A percentile compares a stretch with the other conserved stretches of the same genome.
Conservation (phyloP, 2,113 vertebrate species). For the Carassius gibelio region DNA sequence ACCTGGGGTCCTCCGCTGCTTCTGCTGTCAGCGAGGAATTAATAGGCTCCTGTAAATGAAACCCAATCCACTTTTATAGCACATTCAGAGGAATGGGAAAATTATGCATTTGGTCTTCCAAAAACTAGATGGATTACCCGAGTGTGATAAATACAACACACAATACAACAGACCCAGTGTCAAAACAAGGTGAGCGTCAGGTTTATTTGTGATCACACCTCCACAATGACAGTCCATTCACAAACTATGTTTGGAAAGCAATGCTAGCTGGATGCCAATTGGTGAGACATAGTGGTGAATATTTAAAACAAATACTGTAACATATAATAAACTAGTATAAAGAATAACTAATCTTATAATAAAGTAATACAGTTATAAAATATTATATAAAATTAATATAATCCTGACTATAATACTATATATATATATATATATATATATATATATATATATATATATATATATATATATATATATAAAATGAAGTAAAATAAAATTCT, state of each 20-base stretch:
- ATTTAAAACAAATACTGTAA: too few relatives aligned
- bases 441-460: too few relatives aligned
- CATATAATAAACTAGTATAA: too few relatives aligned
- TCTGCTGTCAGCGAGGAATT: constrained; percentile 66
- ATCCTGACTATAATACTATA: too few relatives aligned
- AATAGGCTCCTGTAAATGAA: constrained; percentile 67
- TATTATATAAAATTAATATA: too few relatives aligned
- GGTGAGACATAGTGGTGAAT: too few relatives aligned
- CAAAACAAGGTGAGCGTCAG: constrained; percentile 8
- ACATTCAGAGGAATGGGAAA: constrained; percentile 12
- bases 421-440: too few relatives aligned
- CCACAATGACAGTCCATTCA: background rate
- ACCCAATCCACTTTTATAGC: constrained; percentile 62
- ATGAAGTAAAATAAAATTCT: too few relatives aligned
- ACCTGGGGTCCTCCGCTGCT: constrained; percentile 66
- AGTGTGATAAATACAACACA: constrained; percentile 22
- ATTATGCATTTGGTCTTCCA: constrained; percentile 28
- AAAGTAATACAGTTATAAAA: too few relatives aligned
- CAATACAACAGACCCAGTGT: background rate
- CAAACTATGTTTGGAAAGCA: background rate
- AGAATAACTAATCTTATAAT: too few relatives aligned
- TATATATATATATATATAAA: too few relatives aligned
- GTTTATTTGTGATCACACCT: background rate
- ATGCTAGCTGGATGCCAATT: background rate
- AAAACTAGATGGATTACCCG: constrained; percentile 37